Evolutionary conservation across 2,797 vertebrate genomes (phyloP).

Genomic region (Ctenopoma kingsleyae): DNA sequence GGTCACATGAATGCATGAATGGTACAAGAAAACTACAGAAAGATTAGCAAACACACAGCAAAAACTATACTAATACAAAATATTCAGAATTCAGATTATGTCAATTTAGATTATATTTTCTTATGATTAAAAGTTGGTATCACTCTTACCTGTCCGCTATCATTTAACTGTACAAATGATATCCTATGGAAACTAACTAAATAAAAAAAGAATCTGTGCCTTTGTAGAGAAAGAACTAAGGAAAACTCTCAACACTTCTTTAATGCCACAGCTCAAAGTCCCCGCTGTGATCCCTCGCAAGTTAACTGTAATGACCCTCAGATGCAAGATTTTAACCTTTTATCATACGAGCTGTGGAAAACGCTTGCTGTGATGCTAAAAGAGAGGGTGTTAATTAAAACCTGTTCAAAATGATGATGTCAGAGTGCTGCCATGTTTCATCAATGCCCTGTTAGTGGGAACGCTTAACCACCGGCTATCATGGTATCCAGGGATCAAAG

Average conservation of each 20-base stretch:
- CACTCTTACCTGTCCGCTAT: background rate
- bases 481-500: constrained; percentile 45
- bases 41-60: background rate
- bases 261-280: background rate
- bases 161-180: background rate
- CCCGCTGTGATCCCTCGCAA: no score
- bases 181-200: background rate
- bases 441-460: constrained; percentile 39
- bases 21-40: background rate
- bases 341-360: constrained; percentile 7
- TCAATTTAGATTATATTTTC: background rate
- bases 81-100: background rate
- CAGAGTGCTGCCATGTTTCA: constrained; percentile 44
- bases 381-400: constrained; percentile 53
- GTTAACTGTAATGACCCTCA: constrained; percentile 21
- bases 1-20: background rate
- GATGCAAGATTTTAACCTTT: constrained; percentile 53
- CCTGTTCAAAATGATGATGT: constrained; percentile 40
- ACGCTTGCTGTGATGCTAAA: constrained; percentile 7
- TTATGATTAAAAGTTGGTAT: background rate
- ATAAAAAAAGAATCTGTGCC: no score
- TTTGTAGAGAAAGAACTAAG: background rate
- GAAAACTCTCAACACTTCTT: background rate
- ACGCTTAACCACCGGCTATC: constrained; percentile 68
- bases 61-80: background rate